Evolutionary conservation across 2,113 vertebrate genomes (phyloP), one percentile per base, ranked within the genome.

Genomic region (Actenoides lindsayi): DNA sequence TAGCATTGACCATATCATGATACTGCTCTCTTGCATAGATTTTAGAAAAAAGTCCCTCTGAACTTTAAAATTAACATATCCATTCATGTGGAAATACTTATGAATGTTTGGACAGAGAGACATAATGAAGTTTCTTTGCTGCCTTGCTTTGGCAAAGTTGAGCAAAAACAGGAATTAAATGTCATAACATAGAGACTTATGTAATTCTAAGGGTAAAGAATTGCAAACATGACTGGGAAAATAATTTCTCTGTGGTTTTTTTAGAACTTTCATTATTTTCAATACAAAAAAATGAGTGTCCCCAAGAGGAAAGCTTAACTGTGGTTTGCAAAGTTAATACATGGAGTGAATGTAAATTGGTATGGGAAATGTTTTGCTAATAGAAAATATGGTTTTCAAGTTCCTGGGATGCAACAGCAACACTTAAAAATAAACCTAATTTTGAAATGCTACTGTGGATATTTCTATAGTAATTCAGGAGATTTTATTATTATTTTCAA

Each of bases 151-250:
- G 95, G 80, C 86, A 97, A 94, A 95, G 87, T 41, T 64, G 89
- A 97, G 75, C 73, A 21, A 90, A 97, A 97, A 92, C 95, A 96
- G 89, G 93, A 97, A 94, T 97, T 97, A 94, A 89, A 95, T 97
- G 91, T 96, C 94, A 96, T 90, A 93, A 96, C 92, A 90, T 83
- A 84, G 96, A 98, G 91, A 94, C 89, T 91, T 96, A 95, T 46
- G 73, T 86, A 98, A 94, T 96, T 97, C 83, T 87, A 75, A 80
- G 83, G 89, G 88, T 94, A 97, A 96, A 97, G 77, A 91, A 97
- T 92, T 97, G 74, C 88, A 97, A 87, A 89, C 91, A 86, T 93
- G 80, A 96, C 95, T 96, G 93, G 96, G 92, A 97, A 98, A 98
- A 97, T 96, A 85, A 93, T 74, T 93, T 96, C 90, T 73, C 60